These are phyloP conservation scores for Clamator glandarius DNA, from an alignment of 2,797 vertebrate genomes.

Conservation along the genomic window DNA sequence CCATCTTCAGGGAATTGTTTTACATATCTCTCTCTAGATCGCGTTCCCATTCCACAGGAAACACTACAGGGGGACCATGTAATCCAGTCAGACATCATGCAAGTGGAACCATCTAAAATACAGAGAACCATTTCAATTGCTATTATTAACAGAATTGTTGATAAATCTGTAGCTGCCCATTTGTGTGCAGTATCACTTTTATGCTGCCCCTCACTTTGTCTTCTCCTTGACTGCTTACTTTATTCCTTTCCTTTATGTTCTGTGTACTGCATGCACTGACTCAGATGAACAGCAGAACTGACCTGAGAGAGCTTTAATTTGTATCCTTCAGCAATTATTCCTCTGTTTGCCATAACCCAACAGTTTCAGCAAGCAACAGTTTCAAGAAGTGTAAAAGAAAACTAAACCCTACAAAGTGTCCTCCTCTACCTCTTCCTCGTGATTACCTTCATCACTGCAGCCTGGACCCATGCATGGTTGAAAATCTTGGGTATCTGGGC, in stretches of 20 bases:
- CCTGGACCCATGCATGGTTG: constrained; percentile 98
- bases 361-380: not conserved
- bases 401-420: not conserved
- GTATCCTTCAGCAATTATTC: not conserved
- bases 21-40: constrained; percentile 93
- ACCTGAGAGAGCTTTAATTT: not conserved
- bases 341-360: not conserved
- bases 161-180: not conserved
- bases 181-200: not conserved
- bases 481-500: constrained; percentile 97
- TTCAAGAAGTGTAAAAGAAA: not conserved
- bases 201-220: not conserved
- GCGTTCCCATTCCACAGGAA: constrained; percentile 89
- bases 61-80: constrained; percentile 95
- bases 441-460: constrained; percentile 94
- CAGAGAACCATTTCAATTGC: not conserved
- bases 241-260: not conserved
- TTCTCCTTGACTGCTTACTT: not conserved
- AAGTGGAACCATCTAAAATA: constrained; percentile 90
- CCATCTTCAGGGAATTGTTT: constrained; percentile 98
- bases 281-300: not conserved
- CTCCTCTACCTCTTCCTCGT: not conserved
- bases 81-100: constrained; percentile 99
- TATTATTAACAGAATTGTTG: not conserved
- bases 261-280: accelerated